Conservation (phyloP, 2,797 vertebrate genomes). For the Syngnathus rostellatus region DNA sequence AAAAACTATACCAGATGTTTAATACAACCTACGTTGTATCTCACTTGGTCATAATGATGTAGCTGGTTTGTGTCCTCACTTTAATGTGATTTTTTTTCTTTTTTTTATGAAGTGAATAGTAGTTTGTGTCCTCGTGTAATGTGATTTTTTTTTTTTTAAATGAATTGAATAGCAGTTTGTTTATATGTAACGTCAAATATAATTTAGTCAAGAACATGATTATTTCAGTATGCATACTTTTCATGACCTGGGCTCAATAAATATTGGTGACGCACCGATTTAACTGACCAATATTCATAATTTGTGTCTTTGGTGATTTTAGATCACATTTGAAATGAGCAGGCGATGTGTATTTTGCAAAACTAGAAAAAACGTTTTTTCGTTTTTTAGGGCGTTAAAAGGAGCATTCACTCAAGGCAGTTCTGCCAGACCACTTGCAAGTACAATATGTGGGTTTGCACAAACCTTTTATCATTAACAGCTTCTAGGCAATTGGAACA, state of each 20-base stretch:
- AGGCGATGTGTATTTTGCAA: no score
- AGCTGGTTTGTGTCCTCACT: not conserved
- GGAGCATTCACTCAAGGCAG: not conserved
- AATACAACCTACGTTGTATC: not conserved
- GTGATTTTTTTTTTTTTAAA: not conserved
- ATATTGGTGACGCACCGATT: no score
- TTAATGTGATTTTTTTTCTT: not conserved
- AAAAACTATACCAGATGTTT: not conserved
- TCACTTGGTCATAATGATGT: not conserved
- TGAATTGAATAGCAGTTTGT: not conserved
- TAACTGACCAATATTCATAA: no score
- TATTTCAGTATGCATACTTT: no score
- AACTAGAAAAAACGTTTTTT: not conserved
- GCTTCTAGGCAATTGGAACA: not conserved
- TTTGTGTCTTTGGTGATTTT: no score
- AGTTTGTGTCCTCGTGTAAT: not conserved
- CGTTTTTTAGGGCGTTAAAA: not conserved
- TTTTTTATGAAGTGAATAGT: not conserved
- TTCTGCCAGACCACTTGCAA: not conserved
- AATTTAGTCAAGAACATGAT: no score
- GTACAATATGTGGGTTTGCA: not conserved
- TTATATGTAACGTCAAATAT: not conserved
- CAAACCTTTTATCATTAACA: slow-evolving; percentile 4
- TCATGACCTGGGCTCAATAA: no score
- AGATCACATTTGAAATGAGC: no score